These are phyloP conservation scores for Coenobita brevimanus DNA, from an alignment of 1,140 invertebrate genomes.

Conservation along the genomic window DNA sequence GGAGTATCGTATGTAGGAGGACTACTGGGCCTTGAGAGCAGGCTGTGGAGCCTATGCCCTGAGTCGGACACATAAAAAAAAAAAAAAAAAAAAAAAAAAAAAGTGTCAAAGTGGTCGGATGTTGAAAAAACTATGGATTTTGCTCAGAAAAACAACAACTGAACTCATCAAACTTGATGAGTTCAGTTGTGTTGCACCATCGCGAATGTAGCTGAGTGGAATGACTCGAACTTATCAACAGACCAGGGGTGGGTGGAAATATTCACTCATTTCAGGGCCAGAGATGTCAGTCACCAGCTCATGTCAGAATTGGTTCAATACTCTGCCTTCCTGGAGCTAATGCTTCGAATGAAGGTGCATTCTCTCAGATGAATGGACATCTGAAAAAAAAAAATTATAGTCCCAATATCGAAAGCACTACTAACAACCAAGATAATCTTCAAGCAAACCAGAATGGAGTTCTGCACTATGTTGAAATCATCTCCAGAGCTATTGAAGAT, in stretches of 20 bases:
- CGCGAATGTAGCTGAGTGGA: slow-evolving; percentile 40
- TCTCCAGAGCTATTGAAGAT: too few species aligned
- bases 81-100: too few species aligned
- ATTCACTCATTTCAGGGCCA: slow-evolving; percentile 40
- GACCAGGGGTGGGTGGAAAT: slow-evolving; percentile 25
- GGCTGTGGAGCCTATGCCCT: too few species aligned
- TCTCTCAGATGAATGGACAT: slow-evolving; percentile 47
- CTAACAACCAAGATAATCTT: too few species aligned
- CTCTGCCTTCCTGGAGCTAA: slow-evolving; percentile 25
- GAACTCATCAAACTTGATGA: neutral
- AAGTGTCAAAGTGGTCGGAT: slow-evolving; percentile 18
- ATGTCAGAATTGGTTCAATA: slow-evolving; percentile 42
- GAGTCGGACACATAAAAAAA: too few species aligned
- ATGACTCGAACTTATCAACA: slow-evolving; percentile 20
- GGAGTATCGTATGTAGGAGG: too few species aligned
- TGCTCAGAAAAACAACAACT: slow-evolving; percentile 1
- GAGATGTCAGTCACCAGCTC: slow-evolving; percentile 44
- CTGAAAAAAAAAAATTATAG: too few species aligned
- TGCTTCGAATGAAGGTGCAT: slow-evolving; percentile 30
- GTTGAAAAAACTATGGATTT: slow-evolving; percentile 28
- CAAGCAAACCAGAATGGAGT: too few species aligned
- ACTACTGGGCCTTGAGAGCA: too few species aligned
- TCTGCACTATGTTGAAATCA: too few species aligned
- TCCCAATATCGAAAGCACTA: too few species aligned
- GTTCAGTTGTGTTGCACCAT: neutral